Evolutionary conservation across 2,797 vertebrate species (phyloP).

Genomic region (Lepidocolaptes lacrymiger): DNA sequence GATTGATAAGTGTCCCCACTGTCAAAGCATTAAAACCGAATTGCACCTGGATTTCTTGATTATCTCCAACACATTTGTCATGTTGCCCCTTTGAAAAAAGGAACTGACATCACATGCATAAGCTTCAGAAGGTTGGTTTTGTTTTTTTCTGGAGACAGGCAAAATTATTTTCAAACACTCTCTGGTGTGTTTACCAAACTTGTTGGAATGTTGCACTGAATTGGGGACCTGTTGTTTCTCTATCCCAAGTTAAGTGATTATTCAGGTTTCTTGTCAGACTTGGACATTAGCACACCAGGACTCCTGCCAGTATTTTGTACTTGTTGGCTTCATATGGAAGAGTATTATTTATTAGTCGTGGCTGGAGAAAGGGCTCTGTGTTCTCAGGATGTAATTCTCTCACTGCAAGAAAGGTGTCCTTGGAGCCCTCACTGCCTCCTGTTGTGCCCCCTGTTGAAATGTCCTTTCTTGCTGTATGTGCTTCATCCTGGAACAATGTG

Average conservation of each 20-base stretch:
- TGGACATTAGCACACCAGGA: not conserved
- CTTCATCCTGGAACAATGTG: not conserved
- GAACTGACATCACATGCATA: not conserved
- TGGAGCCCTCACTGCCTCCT: not conserved
- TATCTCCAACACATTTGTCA: constrained; percentile 49
- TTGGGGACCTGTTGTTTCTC: not conserved
- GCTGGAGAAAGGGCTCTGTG: not conserved
- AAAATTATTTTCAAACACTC: not conserved
- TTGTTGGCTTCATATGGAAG: not conserved
- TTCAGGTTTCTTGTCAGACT: not conserved
- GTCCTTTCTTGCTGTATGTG: not conserved
- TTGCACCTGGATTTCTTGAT: constrained; percentile 48
- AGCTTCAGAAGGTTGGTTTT: not conserved
- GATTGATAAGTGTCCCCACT: constrained; percentile 20
- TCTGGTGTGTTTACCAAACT: not conserved
- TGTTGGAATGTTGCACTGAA: not conserved
- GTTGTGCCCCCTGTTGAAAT: not conserved
- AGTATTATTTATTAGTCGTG: not conserved
- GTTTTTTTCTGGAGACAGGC: not conserved
- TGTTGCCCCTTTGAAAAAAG: constrained; percentile 41
- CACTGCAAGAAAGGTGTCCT: not conserved
- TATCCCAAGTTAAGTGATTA: not conserved
- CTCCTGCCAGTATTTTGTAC: not conserved
- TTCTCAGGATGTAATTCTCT: not conserved
- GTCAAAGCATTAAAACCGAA: constrained; percentile 45